Evolutionary conservation across 2,797 vertebrate genomes (phyloP).

Genomic region (Phataginus tetradactyla): DNA sequence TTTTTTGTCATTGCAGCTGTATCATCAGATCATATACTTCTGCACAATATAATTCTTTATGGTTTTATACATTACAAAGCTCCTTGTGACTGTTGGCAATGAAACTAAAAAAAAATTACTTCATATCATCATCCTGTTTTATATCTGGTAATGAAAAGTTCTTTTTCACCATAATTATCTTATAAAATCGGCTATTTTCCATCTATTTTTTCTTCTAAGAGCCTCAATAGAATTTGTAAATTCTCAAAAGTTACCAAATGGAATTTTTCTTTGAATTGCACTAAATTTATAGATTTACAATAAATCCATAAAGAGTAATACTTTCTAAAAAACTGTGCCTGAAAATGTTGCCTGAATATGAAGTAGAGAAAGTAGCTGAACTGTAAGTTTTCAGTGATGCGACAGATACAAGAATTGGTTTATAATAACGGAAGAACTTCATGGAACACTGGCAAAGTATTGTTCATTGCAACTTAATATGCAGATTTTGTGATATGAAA

Average conservation of each 20-base stretch:
- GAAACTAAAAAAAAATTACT: not conserved
- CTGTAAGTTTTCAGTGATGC: not conserved
- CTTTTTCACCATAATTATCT: not conserved
- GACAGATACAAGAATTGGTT: not conserved
- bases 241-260: not conserved
- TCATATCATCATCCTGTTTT: not conserved
- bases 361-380: not conserved
- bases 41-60: not conserved
- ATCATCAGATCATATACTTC: not conserved
- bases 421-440: not conserved
- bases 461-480: constrained; percentile 17
- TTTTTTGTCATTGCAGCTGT: not conserved
- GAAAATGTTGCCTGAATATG: constrained; percentile 2
- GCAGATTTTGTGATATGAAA: not conserved
- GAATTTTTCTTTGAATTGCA: not conserved
- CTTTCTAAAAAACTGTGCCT: not conserved
- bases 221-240: not conserved
- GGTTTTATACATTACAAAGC: not conserved
- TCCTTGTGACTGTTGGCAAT: not conserved
- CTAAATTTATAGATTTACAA: not conserved
- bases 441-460: not conserved
- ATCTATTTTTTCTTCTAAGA: not conserved
- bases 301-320: not conserved
- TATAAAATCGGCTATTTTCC: constrained; percentile 10
- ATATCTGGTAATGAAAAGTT: not conserved